Conservation (phyloP, 2,113 vertebrate genomes). For the Falcunculus frontatus region DNA sequence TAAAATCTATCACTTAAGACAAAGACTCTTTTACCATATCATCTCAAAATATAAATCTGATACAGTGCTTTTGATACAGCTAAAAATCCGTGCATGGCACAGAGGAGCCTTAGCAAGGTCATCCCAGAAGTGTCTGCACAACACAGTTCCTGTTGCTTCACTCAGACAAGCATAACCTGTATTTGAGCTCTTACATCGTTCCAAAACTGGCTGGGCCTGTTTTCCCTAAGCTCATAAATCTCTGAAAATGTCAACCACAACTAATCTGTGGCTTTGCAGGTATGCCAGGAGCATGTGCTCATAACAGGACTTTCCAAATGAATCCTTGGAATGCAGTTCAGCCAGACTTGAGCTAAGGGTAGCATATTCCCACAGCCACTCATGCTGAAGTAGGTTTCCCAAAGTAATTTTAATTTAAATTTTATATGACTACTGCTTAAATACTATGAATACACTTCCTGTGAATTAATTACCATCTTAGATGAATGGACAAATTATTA, state of each 20-base stretch:
- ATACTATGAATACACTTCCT: slow-evolving; percentile 23
- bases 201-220: neutral
- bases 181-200: neutral
- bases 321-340: neutral
- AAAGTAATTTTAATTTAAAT: neutral
- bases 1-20: neutral
- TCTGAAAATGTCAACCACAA: neutral
- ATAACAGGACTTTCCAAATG: neutral
- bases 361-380: neutral
- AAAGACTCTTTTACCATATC: neutral
- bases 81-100: neutral
- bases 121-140: neutral
- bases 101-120: neutral
- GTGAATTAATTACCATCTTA: slow-evolving; percentile 9
- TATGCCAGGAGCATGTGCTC: neutral
- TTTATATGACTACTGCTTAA: neutral
- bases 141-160: neutral
- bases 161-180: neutral
- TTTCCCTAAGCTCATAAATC: neutral
- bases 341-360: neutral
- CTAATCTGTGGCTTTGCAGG: neutral
- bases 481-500: neutral
- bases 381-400: neutral
- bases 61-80: neutral
- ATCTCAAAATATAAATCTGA: neutral